Evolutionary conservation across 2,797 vertebrate genomes (phyloP), one percentile per base, ranked within the genome.

Genomic region (Poecile montanus): DNA sequence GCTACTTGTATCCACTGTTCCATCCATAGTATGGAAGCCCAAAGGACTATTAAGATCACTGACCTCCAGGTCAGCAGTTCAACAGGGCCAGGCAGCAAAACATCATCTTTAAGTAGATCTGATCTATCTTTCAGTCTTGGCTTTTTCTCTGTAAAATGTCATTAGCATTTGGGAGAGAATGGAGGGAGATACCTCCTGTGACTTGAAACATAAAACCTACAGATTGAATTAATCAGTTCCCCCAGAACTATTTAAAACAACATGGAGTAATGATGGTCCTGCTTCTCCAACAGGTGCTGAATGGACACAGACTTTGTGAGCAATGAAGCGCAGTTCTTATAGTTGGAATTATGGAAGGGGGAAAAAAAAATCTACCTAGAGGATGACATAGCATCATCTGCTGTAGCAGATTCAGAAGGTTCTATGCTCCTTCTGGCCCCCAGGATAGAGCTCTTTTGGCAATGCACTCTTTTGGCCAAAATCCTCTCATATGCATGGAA

Each of bases 1-100:
- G 73, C 86, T 73, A 21, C 81, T 63, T 25, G 32, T 21, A n/a
- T 82, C 77, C 40, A n/a, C 4, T 30, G 75, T 38, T 81, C 32
- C 85, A 75, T 76, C 56, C 29, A 60, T 26, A 54, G 71, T 34
- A 11, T 40, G 54, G 54, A 60, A 82, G 61, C 71, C 65, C 38
- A 82, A 80, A 77, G 58, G 40, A 78, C 93, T 57, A 36, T 19
- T 17, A 45, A 91, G 63, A 57, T 77, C 71, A 94, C 95, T 91
- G 85, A 85, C 81, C 68, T 96, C 68, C 30, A 72, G 61, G 66
- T 92, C 91, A 94, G 63, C 21, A 90, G 72, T 82, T 95, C 91
- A 93, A 80, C n/a, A 87, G 48, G 60, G 44, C 45, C 56, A 93
- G 26, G 42, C 34, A 94, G 62, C 42, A 78, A 85, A 92, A 90